Evolutionary conservation across 2,113 vertebrate species (phyloP).

Genomic region (Miniopterus natalensis): DNA sequence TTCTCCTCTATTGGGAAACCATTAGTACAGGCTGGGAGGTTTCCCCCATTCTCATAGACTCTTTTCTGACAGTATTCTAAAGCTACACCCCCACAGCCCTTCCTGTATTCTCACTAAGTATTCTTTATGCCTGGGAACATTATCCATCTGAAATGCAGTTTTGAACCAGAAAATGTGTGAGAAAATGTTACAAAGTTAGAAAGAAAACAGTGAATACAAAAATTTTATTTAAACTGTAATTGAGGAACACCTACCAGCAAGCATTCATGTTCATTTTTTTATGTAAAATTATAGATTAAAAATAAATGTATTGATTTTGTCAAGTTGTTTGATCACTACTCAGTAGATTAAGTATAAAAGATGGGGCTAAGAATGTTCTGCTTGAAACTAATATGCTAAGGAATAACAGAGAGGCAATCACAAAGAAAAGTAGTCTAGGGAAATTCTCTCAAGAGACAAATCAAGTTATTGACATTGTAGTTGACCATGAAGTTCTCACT

Average conservation of each 20-base stretch:
- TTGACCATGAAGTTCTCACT: not conserved
- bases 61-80: not conserved
- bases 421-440: not conserved
- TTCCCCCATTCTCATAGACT: not conserved
- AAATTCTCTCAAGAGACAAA: not conserved
- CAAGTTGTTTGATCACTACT: not conserved
- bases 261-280: not conserved
- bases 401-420: not conserved
- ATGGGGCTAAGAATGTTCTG: not conserved
- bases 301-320: constrained; percentile 40
- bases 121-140: not conserved
- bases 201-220: constrained; percentile 15
- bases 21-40: not conserved
- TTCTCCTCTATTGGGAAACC: not conserved
- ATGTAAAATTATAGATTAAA: constrained; percentile 41
- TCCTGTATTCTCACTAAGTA: not conserved
- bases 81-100: not conserved
- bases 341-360: constrained; percentile 16
- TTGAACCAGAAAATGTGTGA: not conserved
- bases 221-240: not conserved
- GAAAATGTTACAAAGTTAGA: constrained; percentile 2
- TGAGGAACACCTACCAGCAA: not conserved
- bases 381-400: constrained; percentile 17
- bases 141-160: not conserved
- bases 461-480: not conserved